Conservation (phyloP, 2,888 invertebrate genomes). For the Villa cingulata region DNA sequence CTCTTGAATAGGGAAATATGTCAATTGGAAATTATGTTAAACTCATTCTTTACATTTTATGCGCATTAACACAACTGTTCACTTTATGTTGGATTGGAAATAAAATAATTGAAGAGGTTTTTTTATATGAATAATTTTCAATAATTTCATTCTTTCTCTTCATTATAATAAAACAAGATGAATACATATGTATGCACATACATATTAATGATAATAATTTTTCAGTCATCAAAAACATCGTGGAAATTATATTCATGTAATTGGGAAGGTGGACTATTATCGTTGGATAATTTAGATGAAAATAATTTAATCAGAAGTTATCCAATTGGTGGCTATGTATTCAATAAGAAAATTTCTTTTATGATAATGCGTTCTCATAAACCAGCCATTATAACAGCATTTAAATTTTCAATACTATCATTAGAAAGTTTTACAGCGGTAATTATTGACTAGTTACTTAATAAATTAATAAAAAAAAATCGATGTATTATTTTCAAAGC, state of each 20-base stretch:
- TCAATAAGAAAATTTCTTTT: conserved; percentile 22
- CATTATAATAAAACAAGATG: too few species aligned
- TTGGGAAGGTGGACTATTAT: conserved; percentile 25
- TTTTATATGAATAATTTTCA: conserved; percentile 3
- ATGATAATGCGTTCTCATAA: conserved; percentile 31
- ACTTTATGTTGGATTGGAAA: conserved; percentile 33
- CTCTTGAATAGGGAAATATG: conserved; percentile 22
- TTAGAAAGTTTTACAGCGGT: conserved; percentile 31
- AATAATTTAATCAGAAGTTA: too few species aligned
- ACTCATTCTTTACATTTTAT: conserved; percentile 31
- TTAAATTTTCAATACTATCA: conserved; percentile 32
- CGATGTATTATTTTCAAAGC: not conserved
- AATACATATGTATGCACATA: too few species aligned
- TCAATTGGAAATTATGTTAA: conserved; percentile 31
- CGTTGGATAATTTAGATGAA: not conserved
- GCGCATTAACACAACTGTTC: conserved; percentile 28
- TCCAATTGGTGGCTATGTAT: conserved; percentile 18
- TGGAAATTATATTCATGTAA: conserved; percentile 16
- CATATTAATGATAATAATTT: too few species aligned
- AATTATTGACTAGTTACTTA: not conserved
- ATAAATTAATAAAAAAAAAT: too few species aligned
- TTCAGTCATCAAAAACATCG: conserved; percentile 10
- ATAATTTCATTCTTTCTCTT: too few species aligned
- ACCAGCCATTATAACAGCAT: conserved; percentile 29
- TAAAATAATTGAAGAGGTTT: conserved; percentile 30